Conservation (phyloP, 2,113 vertebrate genomes). For the Ictalurus furcatus region DNA sequence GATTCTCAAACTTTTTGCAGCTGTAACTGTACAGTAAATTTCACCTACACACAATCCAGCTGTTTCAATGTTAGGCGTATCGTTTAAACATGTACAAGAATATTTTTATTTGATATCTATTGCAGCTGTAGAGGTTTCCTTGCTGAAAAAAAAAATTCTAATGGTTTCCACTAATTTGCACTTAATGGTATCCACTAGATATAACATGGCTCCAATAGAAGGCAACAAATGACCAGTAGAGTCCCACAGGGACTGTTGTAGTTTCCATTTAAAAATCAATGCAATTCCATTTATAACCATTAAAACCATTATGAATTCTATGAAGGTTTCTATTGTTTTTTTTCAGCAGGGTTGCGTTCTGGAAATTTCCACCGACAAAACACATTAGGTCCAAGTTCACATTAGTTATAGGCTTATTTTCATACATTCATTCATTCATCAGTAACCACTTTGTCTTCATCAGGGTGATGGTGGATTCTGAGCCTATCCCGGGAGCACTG, state of each 20-base stretch:
- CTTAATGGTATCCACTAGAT: too few species aligned
- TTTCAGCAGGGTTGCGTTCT: not conserved
- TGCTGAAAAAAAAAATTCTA: too few species aligned
- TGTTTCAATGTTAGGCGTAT: not conserved
- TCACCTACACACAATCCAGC: not conserved
- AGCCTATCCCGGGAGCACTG: not conserved
- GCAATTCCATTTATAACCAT: too few species aligned
- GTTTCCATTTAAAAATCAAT: too few species aligned
- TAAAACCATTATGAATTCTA: too few species aligned
- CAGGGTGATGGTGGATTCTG: not conserved
- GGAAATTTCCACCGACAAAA: not conserved
- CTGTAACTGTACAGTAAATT: not conserved
- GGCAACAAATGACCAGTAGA: too few species aligned
- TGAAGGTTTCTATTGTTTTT: not conserved
- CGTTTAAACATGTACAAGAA: not conserved
- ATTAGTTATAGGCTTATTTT: not conserved
- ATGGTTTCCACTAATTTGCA: too few species aligned
- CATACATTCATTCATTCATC: not conserved
- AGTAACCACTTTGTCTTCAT: not conserved
- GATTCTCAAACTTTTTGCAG: not conserved
- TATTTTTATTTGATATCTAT: not conserved
- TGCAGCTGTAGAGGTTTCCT: not conserved
- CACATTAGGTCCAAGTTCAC: not conserved
- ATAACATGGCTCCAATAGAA: too few species aligned
- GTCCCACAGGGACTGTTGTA: too few species aligned